Evolutionary conservation across 2,888 invertebrate species (phyloP), one percentile per base, ranked within the genome.

Genomic region (Nomada lathburiana): DNA sequence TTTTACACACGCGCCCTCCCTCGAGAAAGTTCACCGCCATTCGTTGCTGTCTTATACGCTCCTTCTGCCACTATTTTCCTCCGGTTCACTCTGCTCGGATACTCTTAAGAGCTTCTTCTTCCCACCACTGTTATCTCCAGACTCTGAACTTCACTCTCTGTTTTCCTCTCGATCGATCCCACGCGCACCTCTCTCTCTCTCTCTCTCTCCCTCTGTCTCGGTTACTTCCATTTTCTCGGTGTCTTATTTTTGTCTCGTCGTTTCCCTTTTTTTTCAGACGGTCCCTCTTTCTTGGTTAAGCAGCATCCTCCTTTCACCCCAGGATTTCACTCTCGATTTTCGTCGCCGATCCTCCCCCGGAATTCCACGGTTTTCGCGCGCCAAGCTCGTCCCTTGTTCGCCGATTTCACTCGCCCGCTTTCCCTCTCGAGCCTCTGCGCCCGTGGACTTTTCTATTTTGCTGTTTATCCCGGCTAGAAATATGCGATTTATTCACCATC

Each of bases 241-340:
- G 16, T 2, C 16, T 29, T 0, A 26, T 63, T 47, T 18, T 13
- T 13, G 11, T 20, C 23, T 23, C 4, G 1, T 13, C 44, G 11
- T 16, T 20, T 16, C 11, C 4, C 20, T 0, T 16, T 16, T 20
- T 50, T 64, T 5, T 3, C 13, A 13, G 4, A n/a, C 11, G 4
- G 13, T 7, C 9, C 47, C 13, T 47, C 44, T 36, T 50, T 23
- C 10, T 16, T 20, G 59, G 26, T n/a, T 20, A 4, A 29, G 42
- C 60, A 3, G n/a, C 20, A 3, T 10, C 2, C 42, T 4, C 18
- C 18, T 29, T 29, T 9, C 47, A 55, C 20, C 20, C 59, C 1
- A 2, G 29, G 36, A 36, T 44, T 65, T 73, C 73, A 73, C 73
- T 73, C 67, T 73, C 73, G 57, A 73, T 73, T 73, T 62, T 65